phyloP scores from a whole-genome alignment of 2,797 vertebrate genomes.

The Tolypeutes matacus region DNA sequence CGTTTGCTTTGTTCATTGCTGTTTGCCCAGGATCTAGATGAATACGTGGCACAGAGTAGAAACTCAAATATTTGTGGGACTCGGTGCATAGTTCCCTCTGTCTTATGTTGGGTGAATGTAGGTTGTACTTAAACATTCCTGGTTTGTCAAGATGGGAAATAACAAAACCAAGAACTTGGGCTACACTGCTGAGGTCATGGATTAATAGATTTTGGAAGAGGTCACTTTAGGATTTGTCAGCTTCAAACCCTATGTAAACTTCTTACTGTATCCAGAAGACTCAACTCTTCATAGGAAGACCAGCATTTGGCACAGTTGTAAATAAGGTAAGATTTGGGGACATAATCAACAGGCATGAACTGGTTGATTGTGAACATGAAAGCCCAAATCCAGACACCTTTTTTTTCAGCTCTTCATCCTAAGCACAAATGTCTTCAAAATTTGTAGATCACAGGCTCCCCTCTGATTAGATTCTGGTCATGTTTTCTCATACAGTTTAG shows the following conservation, averaged over 20 bases:
- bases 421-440: neutral
- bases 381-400: neutral
- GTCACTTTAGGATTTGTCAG: neutral
- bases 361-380: neutral
- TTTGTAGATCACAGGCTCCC: neutral
- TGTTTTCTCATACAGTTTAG: neutral
- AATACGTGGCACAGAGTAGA: neutral
- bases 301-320: neutral
- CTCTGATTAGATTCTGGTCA: neutral
- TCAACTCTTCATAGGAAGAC: neutral
- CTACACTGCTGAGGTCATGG: neutral
- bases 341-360: neutral
- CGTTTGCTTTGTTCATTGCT: neutral
- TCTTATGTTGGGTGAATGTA: neutral
- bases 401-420: neutral
- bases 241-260: neutral
- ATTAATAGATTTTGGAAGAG: neutral
- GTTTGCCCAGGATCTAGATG: neutral
- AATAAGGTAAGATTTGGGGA: neutral
- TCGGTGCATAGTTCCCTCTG: neutral
- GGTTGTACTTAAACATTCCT: neutral
- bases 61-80: neutral
- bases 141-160: neutral
- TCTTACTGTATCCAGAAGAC: neutral
- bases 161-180: neutral